These are phyloP conservation scores for Embidobia sp. DNA, from an alignment of 2,888 invertebrate genomes.

Conservation along the genomic window DNA sequence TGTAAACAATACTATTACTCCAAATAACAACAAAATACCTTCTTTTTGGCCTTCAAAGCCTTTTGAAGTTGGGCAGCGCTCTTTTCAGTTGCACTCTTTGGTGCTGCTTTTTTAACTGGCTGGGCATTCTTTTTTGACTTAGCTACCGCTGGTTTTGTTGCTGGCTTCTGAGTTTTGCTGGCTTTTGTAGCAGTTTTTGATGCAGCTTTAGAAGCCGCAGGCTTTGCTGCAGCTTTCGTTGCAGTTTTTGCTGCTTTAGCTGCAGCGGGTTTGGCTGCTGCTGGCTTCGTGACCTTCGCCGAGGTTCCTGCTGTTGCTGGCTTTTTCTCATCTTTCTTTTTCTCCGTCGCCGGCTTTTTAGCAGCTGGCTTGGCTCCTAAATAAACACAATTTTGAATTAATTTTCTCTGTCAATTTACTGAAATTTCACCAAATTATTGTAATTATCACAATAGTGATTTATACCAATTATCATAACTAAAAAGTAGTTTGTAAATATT, in stretches of 20 bases:
- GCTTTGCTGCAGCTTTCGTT: slow-evolving; percentile 78
- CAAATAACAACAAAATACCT: no score
- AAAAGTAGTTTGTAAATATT: no score
- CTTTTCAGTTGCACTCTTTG: slow-evolving; percentile 79
- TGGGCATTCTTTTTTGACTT: slow-evolving; percentile 83
- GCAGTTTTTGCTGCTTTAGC: slow-evolving; percentile 70
- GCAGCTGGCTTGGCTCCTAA: slow-evolving; percentile 33
- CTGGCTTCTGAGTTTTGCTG: slow-evolving; percentile 77
- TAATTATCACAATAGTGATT: no score
- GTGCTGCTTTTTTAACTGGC: slow-evolving; percentile 79
- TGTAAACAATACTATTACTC: no score
- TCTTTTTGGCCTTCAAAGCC: slow-evolving; percentile 92
- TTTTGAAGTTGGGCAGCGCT: slow-evolving; percentile 85
- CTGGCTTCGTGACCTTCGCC: slow-evolving; percentile 74
- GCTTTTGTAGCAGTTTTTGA: slow-evolving; percentile 74
- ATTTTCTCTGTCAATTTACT: no score
- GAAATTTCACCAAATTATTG: no score
- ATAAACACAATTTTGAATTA: no score
- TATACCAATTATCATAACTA: no score
- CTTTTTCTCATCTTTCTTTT: slow-evolving; percentile 84
- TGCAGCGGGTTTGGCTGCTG: slow-evolving; percentile 77
- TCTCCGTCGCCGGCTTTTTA: slow-evolving; percentile 76
- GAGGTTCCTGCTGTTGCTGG: slow-evolving; percentile 82
- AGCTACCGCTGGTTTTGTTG: slow-evolving; percentile 76
- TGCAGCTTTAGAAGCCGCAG: slow-evolving; percentile 81